phyloP scores from a whole-genome alignment of 2,113 vertebrate species.

The Theristicus caerulescens region DNA sequence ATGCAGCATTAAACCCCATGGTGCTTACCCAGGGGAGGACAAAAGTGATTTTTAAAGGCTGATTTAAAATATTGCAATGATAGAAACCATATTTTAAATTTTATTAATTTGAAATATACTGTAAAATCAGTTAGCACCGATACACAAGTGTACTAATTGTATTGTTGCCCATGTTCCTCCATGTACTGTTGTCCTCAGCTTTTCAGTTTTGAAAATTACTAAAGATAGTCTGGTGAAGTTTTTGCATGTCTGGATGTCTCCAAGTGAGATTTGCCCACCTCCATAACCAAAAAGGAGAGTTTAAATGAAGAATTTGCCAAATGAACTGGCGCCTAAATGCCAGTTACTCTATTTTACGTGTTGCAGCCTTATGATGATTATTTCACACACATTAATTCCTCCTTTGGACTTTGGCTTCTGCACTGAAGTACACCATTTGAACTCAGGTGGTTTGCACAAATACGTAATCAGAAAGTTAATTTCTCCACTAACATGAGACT shows the following conservation, averaged over 20 bases:
- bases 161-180: background rate
- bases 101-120: background rate
- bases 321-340: background rate
- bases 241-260: background rate
- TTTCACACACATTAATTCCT: background rate
- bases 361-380: background rate
- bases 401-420: slow-evolving; percentile 26
- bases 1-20: background rate
- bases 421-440: background rate
- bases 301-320: background rate
- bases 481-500: background rate
- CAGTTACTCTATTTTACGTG: background rate
- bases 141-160: background rate
- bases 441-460: background rate
- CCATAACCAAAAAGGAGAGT: background rate
- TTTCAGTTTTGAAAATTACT: background rate
- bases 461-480: background rate
- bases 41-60: background rate
- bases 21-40: background rate
- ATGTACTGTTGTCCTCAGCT: background rate
- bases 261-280: background rate
- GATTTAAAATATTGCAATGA: background rate
- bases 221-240: background rate
- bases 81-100: background rate
- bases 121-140: background rate